Percentiles rank a stretch among this genome's conserved stretches.
These are phyloP conservation scores for Ctenosaura bakeri DNA, from an alignment of 2,797 vertebrate species.

Conservation along the genomic window DNA sequence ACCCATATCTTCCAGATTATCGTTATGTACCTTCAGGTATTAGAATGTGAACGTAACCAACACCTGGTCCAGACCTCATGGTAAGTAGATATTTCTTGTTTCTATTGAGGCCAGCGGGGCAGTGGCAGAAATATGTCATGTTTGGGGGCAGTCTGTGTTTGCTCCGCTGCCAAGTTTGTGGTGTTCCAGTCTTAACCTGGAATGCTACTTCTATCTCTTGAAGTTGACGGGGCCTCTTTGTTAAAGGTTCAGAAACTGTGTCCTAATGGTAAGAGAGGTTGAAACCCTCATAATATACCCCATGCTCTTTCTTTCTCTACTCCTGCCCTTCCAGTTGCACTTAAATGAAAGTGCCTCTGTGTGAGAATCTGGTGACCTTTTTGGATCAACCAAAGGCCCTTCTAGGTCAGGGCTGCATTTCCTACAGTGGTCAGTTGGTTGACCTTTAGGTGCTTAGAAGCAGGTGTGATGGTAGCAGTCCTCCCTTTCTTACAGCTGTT, in stretches of 20 bases:
- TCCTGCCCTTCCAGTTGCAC: conserved; percentile 47
- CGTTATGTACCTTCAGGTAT: conserved; percentile 92
- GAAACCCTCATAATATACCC: conserved; percentile 35
- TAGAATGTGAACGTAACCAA: conserved; percentile 89
- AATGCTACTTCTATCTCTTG: conserved; percentile 70
- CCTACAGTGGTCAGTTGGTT: background rate
- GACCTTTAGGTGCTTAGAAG: background rate
- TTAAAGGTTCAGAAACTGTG: conserved; percentile 70
- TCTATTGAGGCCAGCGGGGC: conserved; percentile 79
- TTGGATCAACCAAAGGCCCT: background rate
- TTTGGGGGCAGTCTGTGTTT: conserved; percentile 77
- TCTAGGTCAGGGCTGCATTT: background rate
- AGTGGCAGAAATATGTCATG: conserved; percentile 81
- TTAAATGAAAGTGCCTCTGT: conserved; percentile 37
- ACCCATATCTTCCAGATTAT: conserved; percentile 89
- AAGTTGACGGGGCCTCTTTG: conserved; percentile 71
- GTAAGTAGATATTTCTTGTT: conserved; percentile 85
- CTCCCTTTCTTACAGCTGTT: background rate
- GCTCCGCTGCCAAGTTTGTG: conserved; percentile 66
- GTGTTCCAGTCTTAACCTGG: conserved; percentile 70
- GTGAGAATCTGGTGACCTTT: background rate
- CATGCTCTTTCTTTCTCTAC: conserved; percentile 54
- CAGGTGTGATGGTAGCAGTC: no score
- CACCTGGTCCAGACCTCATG: conserved; percentile 91
- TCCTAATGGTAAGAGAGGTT: conserved; percentile 80